phyloP scores from a whole-genome alignment of 2,113 vertebrate species.

The Xenopus laevis region DNA sequence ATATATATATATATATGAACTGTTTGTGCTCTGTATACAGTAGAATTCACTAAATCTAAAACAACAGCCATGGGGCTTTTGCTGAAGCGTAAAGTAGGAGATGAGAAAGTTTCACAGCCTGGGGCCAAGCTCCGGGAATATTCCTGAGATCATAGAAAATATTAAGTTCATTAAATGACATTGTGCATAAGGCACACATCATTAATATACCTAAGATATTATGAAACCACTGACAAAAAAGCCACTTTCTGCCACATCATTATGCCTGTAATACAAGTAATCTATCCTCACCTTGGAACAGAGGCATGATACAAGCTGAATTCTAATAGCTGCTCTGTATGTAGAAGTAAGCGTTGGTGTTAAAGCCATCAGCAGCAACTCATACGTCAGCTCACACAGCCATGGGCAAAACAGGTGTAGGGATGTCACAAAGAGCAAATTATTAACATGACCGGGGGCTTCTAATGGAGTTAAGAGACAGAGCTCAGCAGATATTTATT shows the following conservation, averaged over 20 bases:
- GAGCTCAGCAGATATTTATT: not conserved
- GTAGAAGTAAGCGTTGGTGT: slow-evolving; percentile 44
- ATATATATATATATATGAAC: too few relatives aligned
- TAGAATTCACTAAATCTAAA: too few relatives aligned
- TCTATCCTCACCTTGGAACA: not conserved
- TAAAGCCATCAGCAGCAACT: slow-evolving; percentile 51
- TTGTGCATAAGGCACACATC: not conserved
- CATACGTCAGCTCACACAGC: slow-evolving; percentile 52
- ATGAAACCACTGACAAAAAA: not conserved
- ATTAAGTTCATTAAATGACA: slow-evolving; percentile 55
- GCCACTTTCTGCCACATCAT: not conserved
- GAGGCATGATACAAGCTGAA: not conserved
- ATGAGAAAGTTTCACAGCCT: too few relatives aligned
- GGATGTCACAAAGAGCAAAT: slow-evolving; percentile 38
- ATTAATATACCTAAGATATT: not conserved
- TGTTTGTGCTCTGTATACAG: too few relatives aligned
- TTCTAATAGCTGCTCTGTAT: not conserved
- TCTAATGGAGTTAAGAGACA: slow-evolving; percentile 10
- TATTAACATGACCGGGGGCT: slow-evolving; percentile 4
- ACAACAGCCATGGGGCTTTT: too few relatives aligned
- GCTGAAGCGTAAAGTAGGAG: too few relatives aligned
- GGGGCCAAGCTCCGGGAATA: too few relatives aligned
- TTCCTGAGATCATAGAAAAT: too few relatives aligned
- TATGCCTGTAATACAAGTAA: not conserved
- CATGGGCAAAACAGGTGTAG: slow-evolving; percentile 61